Base-by-base conservation (phyloP, 2,113 vertebrate genomes). In the Sturnus vulgaris region DNA sequence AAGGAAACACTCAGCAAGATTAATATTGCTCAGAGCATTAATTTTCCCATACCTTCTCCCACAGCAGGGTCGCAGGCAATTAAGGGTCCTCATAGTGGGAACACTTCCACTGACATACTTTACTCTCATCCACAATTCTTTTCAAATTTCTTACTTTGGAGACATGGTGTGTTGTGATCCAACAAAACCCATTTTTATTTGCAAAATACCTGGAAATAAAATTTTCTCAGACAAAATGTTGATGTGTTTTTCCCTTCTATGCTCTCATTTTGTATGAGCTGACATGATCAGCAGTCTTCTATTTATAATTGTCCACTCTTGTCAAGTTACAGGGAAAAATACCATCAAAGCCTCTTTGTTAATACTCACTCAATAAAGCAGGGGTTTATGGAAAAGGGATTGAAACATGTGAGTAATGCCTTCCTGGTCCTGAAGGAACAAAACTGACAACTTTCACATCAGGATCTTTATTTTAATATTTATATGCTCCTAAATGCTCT, bases 51-150 rank as follows among this genome's bases (percentile, higher is more conserved):
- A 90, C 82, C 46, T 88, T 93, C 94, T 66, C 68, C 78, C 90
- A 80, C 92, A 95, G 93, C 90, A 88, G 94, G 92, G 50, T 95
- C 90, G 82, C 59, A 95, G 78, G 75, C 76, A 95, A 97, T 97
- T 95, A 95, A 88, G 63, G 76, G 33, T 76, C 31, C 21, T 90
- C 78, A 44, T 77, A 50, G 63, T 47, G 35, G 82, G 75, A 95
- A 77, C 46, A 22, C 39, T 92, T 69, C 46, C 56, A 65, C 66
- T 77, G 79, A 83, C 85, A 92, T 44, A 94, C 66, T 91, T 91
- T 88, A 31, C 27, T 80, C 70, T 72, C 33, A 72, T 31, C 47
- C 64, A 70, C n/a, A 15, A 4, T 37, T 79, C 55, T 56, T 82
- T 82, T 40, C 50, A 37, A 1, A 66, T 95, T 65, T 90, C 52